Evolutionary conservation across 2,113 vertebrate genomes (phyloP), one percentile per base, ranked within the genome.

Genomic region (Scytalopus superciliaris): DNA sequence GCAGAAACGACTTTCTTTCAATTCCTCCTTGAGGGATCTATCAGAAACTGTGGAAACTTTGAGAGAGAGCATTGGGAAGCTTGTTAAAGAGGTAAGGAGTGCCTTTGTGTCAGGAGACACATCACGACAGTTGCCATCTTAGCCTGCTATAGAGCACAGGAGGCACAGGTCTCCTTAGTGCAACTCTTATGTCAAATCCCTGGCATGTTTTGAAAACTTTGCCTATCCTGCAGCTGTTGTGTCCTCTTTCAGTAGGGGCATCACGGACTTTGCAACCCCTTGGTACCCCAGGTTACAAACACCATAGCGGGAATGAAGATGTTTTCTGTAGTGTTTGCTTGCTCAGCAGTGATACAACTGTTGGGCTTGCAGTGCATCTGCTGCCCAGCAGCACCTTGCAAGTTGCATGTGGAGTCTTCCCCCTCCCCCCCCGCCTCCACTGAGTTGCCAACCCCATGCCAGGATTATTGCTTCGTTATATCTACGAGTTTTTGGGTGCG

Each of bases 71-170:
- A 10, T 99, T 90, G 97, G 97, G 37, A 98, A 96, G 1, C 97
- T 99, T 60, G 95, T 99, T 25, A 97, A 98, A 23, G 99, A 99
- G 98, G 99, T 99, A 98, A 93, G 98, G 52, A 64, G 15, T 6
- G 2, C 28, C 27, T 91, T 79, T 2, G 1, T 84, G 52, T 52
- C 31, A 6, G 42, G 10, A 25, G 35, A 31, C 16, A 15, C 28
- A 27, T 49, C 6, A 13, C 13, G 1, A 1, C 74, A 17, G 8
- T 84, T 86, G 28, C 10, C 74, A 31, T 66, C 27, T 57, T 35
- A 70, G 37, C 13, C 72, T 89, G 55, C 14, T 14, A 2, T 59
- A 0, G 0, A 60, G 30, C 63, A 52, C 55, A 44, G 75, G 37
- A 85, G 82, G 56, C 33, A 53, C 0, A 1, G 6, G 18, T 42